A percentile compares a stretch with the other conserved stretches of the same genome.
Conservation (phyloP, 30 jellyfish, hydroid and myxozoan species). For the Aurelia sp. region DNA sequence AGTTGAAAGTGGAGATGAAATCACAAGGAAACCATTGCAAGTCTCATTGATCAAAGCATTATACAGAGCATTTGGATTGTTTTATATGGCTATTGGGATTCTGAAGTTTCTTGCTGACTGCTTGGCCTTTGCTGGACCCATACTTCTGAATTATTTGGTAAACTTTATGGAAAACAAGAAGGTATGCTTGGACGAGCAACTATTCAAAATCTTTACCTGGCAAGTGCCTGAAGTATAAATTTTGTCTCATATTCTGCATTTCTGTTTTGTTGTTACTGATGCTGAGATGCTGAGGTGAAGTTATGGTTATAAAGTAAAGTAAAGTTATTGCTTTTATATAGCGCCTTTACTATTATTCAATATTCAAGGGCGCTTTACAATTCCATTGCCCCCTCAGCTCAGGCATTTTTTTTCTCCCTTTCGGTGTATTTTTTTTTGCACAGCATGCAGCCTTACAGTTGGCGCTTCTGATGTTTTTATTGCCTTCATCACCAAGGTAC, state of each 20-base stretch:
- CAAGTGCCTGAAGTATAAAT: background rate
- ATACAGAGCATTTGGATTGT: conserved; percentile 78
- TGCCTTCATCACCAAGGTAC: too few species aligned
- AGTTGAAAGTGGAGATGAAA: conserved; percentile 30
- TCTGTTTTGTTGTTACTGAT: background rate
- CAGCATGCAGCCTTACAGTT: too few species aligned
- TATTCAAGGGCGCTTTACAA: too few species aligned
- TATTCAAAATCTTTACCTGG: background rate
- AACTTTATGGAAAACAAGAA: conserved; percentile 85
- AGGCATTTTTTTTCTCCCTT: too few species aligned
- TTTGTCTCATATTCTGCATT: too few species aligned
- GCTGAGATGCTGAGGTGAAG: background rate
- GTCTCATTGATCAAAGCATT: conserved; percentile 71
- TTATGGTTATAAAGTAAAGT: too few species aligned
- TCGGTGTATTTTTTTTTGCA: too few species aligned
- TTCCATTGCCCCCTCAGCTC: too few species aligned
- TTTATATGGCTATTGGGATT: conserved; percentile 81
- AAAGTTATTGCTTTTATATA: too few species aligned
- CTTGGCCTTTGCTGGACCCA: conserved; percentile 93
- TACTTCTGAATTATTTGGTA: conserved; percentile 76
- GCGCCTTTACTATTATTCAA: too few species aligned
- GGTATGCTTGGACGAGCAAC: conserved; percentile 21
- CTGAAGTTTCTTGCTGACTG: conserved; percentile 85
- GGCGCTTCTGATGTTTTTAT: too few species aligned
- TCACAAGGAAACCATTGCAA: conserved; percentile 25